These are phyloP conservation scores for Polietes domitor DNA, from an alignment of 2,888 invertebrate genomes.

Conservation along the genomic window DNA sequence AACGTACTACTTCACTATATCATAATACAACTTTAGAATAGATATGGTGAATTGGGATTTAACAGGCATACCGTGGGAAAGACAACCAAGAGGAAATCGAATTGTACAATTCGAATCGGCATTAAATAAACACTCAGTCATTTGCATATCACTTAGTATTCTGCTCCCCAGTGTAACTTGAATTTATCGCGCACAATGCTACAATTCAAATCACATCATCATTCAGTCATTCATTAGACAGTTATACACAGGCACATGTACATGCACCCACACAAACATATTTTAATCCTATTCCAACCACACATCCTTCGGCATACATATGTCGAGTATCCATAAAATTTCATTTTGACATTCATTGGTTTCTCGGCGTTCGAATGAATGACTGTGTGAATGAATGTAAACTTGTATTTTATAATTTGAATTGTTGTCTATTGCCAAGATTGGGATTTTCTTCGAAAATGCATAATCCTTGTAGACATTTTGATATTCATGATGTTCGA, in stretches of 20 bases:
- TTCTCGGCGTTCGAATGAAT: slow-evolving; percentile 24
- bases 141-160: background rate
- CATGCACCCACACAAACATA: slow-evolving; percentile 42
- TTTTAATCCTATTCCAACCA: slow-evolving; percentile 63
- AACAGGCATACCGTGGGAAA: no score
- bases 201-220: slow-evolving; percentile 22
- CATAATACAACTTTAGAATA: no score
- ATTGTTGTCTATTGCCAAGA: slow-evolving; percentile 68
- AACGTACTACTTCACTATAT: no score
- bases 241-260: slow-evolving; percentile 26
- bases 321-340: slow-evolving; percentile 52
- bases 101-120: background rate
- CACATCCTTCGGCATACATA: slow-evolving; percentile 18
- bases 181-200: slow-evolving; percentile 38
- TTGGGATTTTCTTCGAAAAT: slow-evolving; percentile 57
- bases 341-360: slow-evolving; percentile 62
- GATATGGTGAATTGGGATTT: no score
- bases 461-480: slow-evolving; percentile 61
- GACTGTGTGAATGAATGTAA: slow-evolving; percentile 26
- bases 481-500: slow-evolving; percentile 50
- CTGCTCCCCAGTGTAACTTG: background rate
- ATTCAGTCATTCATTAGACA: background rate
- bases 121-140: background rate
- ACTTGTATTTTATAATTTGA: slow-evolving; percentile 65
- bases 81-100: no score